phyloP scores from a whole-genome alignment of 2,113 vertebrate genomes.

The Oenanthe melanoleuca region DNA sequence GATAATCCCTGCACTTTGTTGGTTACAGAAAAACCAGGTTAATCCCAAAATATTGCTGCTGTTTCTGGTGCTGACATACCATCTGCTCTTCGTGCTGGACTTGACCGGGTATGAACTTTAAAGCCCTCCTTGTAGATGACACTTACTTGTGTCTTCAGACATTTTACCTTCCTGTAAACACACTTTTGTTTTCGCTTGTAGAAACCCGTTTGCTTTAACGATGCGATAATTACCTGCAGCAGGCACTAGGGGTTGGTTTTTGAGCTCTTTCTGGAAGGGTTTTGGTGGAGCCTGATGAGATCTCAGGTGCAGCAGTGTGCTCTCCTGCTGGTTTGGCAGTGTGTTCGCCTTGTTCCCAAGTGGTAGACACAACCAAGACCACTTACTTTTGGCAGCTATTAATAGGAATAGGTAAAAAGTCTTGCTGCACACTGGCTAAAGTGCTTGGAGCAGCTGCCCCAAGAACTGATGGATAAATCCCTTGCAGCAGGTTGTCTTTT shows the following conservation, averaged over 20 bases:
- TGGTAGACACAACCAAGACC: not conserved
- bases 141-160: slow-evolving; percentile 27
- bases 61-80: slow-evolving; percentile 8
- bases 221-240: not conserved
- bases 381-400: not conserved
- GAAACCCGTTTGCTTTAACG: not conserved
- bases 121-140: slow-evolving; percentile 27
- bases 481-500: not conserved
- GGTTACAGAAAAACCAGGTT: slow-evolving; percentile 31
- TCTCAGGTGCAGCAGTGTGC: not conserved
- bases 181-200: slow-evolving; percentile 4
- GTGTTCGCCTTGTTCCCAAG: not conserved
- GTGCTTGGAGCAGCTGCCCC: not conserved
- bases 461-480: not conserved
- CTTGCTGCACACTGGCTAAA: not conserved
- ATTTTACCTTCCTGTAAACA: not conserved
- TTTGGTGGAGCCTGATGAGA: not conserved
- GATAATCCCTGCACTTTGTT: slow-evolving; percentile 27
- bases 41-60: slow-evolving; percentile 44
- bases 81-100: slow-evolving; percentile 37
- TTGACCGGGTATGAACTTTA: slow-evolving; percentile 47
- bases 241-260: not conserved
- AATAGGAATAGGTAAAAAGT: not conserved
- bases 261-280: not conserved
- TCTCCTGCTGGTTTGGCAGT: not conserved